Conservation (phyloP, 2,113 vertebrate species). For the Pyrgilauda ruficollis region DNA sequence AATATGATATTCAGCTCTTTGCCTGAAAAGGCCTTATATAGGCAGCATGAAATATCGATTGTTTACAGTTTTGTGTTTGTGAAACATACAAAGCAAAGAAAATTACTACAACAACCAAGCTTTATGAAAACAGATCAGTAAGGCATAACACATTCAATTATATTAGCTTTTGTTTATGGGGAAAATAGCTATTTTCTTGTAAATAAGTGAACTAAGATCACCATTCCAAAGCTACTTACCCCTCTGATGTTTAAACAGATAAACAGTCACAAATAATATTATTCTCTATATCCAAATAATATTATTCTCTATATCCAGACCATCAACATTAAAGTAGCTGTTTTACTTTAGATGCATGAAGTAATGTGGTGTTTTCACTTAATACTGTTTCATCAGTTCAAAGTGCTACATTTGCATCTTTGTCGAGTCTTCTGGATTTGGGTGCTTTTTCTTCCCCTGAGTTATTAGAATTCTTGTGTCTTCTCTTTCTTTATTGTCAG, state of each 20-base stretch:
- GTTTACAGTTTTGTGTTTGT: slow-evolving; percentile 29
- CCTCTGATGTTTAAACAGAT: slow-evolving; percentile 12
- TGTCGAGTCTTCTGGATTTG: neutral
- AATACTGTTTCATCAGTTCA: slow-evolving; percentile 13
- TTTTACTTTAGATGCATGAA: slow-evolving; percentile 21
- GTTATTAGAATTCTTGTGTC: neutral
- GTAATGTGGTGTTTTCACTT: slow-evolving; percentile 16
- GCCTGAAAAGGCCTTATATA: neutral
- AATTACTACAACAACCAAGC: slow-evolving; percentile 33
- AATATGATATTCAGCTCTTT: neutral
- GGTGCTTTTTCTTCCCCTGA: neutral
- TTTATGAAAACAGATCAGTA: slow-evolving; percentile 62
- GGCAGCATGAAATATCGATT: slow-evolving; percentile 21
- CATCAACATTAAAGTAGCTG: slow-evolving; percentile 20
- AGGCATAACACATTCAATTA: slow-evolving; percentile 37
- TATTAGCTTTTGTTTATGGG: slow-evolving; percentile 45
- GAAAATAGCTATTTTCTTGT: slow-evolving; percentile 57
- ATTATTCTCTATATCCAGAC: slow-evolving; percentile 15
- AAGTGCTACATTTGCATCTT: slow-evolving; percentile 39
- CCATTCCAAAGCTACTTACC: neutral
- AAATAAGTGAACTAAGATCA: slow-evolving; percentile 53
- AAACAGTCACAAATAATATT: slow-evolving; percentile 31
- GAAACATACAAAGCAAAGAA: slow-evolving; percentile 52
- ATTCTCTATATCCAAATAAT: slow-evolving; percentile 33
- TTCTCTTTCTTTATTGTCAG: neutral